Percentiles rank a stretch among this genome's conserved stretches.
These are phyloP conservation scores for Volucella inflata DNA, from an alignment of 2,888 invertebrate species.

Conservation along the genomic window DNA sequence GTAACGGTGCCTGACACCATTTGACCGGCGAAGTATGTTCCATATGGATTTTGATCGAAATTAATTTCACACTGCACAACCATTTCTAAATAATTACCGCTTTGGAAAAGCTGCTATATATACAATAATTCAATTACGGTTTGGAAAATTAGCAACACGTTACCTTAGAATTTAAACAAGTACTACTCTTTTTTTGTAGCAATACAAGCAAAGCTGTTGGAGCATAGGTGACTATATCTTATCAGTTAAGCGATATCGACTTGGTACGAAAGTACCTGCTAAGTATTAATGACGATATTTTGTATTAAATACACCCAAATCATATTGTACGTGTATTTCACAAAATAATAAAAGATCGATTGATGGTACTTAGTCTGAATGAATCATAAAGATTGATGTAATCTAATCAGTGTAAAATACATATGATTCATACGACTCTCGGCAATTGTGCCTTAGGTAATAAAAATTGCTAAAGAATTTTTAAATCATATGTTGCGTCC, in stretches of 20 bases:
- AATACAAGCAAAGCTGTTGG: slow-evolving; percentile 5
- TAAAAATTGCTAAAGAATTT: no score
- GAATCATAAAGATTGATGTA: neutral
- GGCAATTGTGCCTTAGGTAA: neutral
- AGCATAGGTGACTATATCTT: slow-evolving; percentile 14
- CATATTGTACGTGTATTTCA: neutral
- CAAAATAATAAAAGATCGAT: neutral
- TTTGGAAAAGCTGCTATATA: neutral
- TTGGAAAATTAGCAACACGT: no score
- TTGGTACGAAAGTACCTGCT: slow-evolving; percentile 9
- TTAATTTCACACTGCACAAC: slow-evolving; percentile 81
- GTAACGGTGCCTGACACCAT: slow-evolving; percentile 78
- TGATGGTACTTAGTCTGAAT: neutral
- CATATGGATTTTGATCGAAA: slow-evolving; percentile 81
- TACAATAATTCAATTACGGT: no score
- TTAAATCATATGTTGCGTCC: no score
- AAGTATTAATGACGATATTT: neutral
- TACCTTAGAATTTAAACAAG: no score
- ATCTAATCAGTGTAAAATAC: neutral
- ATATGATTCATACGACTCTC: neutral
- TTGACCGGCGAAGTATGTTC: slow-evolving; percentile 82
- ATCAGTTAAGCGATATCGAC: slow-evolving; percentile 8
- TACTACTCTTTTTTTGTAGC: neutral
- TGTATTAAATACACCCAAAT: neutral
- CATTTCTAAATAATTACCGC: slow-evolving; percentile 77